Conservation (phyloP, 2,113 vertebrate species). For the Salvelinus alpinus region DNA sequence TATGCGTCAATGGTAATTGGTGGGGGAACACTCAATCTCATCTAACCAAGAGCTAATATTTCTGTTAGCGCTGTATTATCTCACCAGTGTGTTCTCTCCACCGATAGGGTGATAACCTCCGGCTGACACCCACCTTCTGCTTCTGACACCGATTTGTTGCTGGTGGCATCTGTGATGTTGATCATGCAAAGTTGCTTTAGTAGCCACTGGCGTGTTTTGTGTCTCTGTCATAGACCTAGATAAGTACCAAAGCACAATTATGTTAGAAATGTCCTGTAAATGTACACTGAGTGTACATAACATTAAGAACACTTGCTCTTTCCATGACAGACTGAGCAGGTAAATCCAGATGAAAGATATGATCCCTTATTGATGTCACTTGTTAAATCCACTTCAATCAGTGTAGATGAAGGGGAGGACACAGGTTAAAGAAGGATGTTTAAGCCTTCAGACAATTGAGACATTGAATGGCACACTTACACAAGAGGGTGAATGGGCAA, state of each 20-base stretch:
- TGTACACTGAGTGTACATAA: too few species aligned
- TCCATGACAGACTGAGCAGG: too few species aligned
- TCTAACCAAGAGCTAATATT: slow-evolving; percentile 16
- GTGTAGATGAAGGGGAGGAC: too few species aligned
- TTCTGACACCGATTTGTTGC: slow-evolving; percentile 64
- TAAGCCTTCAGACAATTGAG: too few species aligned
- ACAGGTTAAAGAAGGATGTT: too few species aligned
- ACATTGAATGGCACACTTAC: too few species aligned
- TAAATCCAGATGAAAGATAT: too few species aligned
- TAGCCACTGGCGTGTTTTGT: slow-evolving; percentile 27
- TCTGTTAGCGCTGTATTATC: slow-evolving; percentile 8
- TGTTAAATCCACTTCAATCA: too few species aligned
- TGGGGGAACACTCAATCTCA: slow-evolving; percentile 17
- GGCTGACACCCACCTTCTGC: slow-evolving; percentile 56
- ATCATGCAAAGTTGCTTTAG: slow-evolving; percentile 43
- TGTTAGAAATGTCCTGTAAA: too few species aligned
- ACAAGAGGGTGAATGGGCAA: too few species aligned
- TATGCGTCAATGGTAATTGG: neutral
- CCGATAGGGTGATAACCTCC: slow-evolving; percentile 53
- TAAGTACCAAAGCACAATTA: neutral
- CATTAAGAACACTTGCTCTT: too few species aligned
- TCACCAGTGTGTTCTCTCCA: slow-evolving; percentile 67
- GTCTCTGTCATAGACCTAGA: slow-evolving; percentile 58
- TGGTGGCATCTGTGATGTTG: slow-evolving; percentile 52
- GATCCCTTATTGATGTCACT: too few species aligned